phyloP scores from a whole-genome alignment of 2,113 vertebrate species.

The Gasterosteus aculeatus region DNA sequence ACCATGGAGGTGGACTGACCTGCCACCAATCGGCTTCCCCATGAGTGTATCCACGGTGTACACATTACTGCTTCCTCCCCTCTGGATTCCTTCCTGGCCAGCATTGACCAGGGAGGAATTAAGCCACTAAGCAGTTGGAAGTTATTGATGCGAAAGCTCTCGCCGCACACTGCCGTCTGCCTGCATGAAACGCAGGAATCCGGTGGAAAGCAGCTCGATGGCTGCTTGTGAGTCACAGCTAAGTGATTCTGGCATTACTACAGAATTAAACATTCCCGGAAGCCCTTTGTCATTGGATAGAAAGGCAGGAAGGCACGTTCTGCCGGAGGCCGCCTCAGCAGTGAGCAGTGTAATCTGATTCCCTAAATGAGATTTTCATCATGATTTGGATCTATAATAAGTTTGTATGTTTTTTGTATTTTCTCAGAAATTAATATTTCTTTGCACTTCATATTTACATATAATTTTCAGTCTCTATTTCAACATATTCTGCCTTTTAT shows the following conservation, averaged over 20 bases:
- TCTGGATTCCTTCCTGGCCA: constrained; percentile 36
- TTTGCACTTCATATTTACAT: background rate
- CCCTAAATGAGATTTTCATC: background rate
- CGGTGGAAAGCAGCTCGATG: constrained; percentile 53
- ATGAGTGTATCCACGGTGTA: constrained; percentile 28
- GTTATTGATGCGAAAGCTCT: constrained; percentile 72
- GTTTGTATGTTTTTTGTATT: background rate
- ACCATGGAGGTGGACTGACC: background rate
- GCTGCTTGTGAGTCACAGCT: constrained; percentile 54
- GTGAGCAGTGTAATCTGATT: background rate
- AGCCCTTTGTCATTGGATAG: constrained; percentile 31
- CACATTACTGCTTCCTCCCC: constrained; percentile 44
- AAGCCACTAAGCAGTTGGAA: constrained; percentile 67
- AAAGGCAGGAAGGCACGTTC: constrained; percentile 24
- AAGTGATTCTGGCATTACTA: constrained; percentile 56
- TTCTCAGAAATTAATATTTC: background rate
- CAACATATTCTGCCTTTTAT: constrained; percentile 4
- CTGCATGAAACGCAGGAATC: constrained; percentile 68
- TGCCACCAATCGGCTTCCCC: constrained; percentile 24
- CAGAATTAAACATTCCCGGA: constrained; percentile 49
- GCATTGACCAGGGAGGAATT: constrained; percentile 51
- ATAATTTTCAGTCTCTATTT: background rate
- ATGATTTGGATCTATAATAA: background rate
- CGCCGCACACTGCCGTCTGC: constrained; percentile 33
- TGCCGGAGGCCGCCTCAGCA: background rate